Conservation (phyloP, 2,113 vertebrate genomes). For the Tretioscincus oriximinensis region DNA sequence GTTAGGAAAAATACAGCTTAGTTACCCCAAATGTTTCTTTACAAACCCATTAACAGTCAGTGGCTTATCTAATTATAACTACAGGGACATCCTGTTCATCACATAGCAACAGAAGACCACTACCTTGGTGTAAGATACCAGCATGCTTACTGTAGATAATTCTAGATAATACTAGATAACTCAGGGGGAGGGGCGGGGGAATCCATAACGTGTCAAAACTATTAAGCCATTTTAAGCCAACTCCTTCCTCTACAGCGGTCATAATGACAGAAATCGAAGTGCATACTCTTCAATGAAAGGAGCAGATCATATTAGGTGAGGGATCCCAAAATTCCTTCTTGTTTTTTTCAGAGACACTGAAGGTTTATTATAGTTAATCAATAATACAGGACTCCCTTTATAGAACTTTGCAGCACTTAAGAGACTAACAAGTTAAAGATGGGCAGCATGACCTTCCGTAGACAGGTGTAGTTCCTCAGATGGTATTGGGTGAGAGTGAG, state of each 20-base stretch:
- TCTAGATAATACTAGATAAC: no score
- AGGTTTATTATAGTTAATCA: background rate
- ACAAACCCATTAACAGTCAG: background rate
- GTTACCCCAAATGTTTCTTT: background rate
- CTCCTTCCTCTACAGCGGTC: background rate
- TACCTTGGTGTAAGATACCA: background rate
- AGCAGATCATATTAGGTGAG: background rate
- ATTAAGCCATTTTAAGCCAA: conserved; percentile 18
- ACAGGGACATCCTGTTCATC: background rate
- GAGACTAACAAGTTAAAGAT: no score
- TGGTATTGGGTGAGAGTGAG: no score
- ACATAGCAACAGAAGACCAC: background rate
- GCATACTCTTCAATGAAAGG: no score
- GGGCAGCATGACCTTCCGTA: no score
- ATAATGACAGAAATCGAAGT: background rate
- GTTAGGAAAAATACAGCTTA: background rate
- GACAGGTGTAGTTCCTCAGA: no score
- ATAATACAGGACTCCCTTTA: background rate
- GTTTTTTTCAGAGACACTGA: accelerated
- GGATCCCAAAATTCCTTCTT: accelerated
- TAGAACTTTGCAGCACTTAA: no score
- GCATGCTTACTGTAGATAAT: background rate
- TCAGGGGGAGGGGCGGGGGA: background rate
- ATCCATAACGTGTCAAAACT: no score
- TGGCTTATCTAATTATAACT: background rate